Evolutionary conservation across 2,797 vertebrate genomes (phyloP), one percentile per base, ranked within the genome.

Genomic region (Eupleurogrammus muticus): DNA sequence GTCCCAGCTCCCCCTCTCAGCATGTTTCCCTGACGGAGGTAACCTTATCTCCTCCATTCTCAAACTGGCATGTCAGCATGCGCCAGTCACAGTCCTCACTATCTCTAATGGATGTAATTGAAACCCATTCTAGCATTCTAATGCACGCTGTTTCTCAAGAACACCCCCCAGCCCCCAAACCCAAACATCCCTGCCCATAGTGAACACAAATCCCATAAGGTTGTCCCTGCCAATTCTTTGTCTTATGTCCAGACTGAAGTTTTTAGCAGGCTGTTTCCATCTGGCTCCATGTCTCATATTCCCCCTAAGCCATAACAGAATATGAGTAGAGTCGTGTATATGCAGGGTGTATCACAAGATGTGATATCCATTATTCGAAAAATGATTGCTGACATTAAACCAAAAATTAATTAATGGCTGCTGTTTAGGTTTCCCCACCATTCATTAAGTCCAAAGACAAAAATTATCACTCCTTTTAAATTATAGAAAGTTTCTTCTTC

Each of bases 21-120:
- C 63, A 59, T 19, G 32, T 78, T 76, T 73, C 52, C 50, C 62
- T 47, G 36, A 73, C 66, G 68, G 57, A 61, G 10, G 87, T 78
- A 90, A 89, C 77, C 71, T 75, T 83, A 87, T 85, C 87, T 71
- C 54, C 66, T 68, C 56, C 67, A 51, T 64, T 87, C 73, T 77
- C 78, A 69, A 64, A 51, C 77, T 77, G 69, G 60, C 77, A 80
- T 58, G 65, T 66, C 66, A 67, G 81, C 77, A 70, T 77, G 72
- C 74, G 28, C 67, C 70, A 71, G 68, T 68, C 81, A 78, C 63
- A 66, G 65, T 73, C 66, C 66, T 81, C 67, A 66, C 76, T 57
- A 48, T 85, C 79, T 75, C 84, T 85, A 86, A 84, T 88, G 83
- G 82, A 79, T 80, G 84, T 87, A 83, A 92, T 34, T 67, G 71